Percentiles rank a stretch among this genome's conserved stretches.
Evolutionary conservation across 2,113 vertebrate genomes (phyloP).

Genomic region (Parotia lawesii): DNA sequence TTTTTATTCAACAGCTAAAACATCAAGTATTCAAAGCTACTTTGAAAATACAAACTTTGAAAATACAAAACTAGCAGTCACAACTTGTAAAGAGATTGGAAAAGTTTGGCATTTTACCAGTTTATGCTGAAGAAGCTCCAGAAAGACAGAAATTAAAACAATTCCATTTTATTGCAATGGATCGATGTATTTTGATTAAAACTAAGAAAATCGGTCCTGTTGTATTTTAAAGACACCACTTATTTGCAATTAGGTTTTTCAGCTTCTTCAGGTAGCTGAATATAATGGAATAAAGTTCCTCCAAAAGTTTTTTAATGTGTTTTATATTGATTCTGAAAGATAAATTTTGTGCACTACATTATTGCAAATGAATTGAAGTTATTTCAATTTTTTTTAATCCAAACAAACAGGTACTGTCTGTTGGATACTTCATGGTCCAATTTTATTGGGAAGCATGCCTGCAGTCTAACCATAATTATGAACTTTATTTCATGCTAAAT

Average conservation of each 20-base stretch:
- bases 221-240: background rate
- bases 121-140: background rate
- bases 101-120: background rate
- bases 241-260: background rate
- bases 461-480: background rate
- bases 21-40: background rate
- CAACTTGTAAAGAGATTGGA: background rate
- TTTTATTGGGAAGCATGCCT: background rate
- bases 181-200: background rate
- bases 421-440: background rate
- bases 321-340: background rate
- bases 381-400: background rate
- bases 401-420: background rate
- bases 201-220: background rate
- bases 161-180: background rate
- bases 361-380: background rate
- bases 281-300: background rate
- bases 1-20: background rate
- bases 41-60: background rate
- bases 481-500: constrained; percentile 13
- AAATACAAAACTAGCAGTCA: background rate
- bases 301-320: background rate
- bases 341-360: background rate
- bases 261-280: background rate
- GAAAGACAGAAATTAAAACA: background rate